Evolutionary conservation across 1,140 invertebrate genomes (phyloP), one percentile per base, ranked within the genome.

Genomic region (Parasteatoda tepidariorum): DNA sequence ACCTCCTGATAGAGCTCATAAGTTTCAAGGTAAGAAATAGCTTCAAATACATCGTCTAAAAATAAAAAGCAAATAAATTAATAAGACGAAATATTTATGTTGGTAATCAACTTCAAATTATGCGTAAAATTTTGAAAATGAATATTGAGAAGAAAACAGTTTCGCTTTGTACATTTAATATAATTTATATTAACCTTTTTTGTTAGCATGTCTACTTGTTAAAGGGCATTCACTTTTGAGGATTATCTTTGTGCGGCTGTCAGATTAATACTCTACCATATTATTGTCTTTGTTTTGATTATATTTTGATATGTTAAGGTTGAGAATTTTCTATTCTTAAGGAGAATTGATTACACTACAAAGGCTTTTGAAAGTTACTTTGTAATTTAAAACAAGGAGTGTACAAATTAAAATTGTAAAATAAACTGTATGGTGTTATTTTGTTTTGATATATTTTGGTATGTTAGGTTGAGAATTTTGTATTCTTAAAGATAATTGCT

Each of bases 31-130:
- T 92, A 93, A 11, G 91, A 87, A 88, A 95, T 91, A 2, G 92
- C 91, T 87, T 94, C 92, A 83, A 93, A 92, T 7, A 95, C 88
- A 88, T 94, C 90, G 86, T 94, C 93, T 93, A 87, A 84, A 86
- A 86, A 81, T 4, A 81, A 66, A 7, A 33, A 9, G 26, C 13
- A 33, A 11, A 2, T 28, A 70, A 18, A 30, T 64, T 28, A 67
- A 61, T 34, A 59, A 13, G 18, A 28, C 48, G 15, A 26, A 31
- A 28, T 75, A 48, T 24, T 7, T 26, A 54, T 68, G 7, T 5
- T 41, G 30, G 41, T 33, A 33, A 48, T 13, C 13, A 57, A 5
- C 2, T 26, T 15, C 34, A 48, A 61, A 61, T 9, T 31, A 7
- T 64, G 13, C 2, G 26, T 64, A 64, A 28, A n/a, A 31, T 64